phyloP scores from a whole-genome alignment of 23 tunicate genomes.

The Halocynthia aurantium region DNA sequence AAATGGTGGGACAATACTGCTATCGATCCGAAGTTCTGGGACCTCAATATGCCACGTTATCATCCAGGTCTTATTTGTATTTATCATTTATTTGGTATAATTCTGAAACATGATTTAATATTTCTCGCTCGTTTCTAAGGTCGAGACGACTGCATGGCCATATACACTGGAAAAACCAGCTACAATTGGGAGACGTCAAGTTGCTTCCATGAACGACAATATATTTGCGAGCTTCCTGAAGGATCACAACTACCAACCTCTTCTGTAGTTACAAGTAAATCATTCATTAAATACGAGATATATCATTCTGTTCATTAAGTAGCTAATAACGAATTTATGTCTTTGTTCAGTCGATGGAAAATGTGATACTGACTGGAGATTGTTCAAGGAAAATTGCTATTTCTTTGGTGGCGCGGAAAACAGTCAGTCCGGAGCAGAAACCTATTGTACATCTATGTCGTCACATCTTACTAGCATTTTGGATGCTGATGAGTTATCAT shows the following conservation, averaged over 20 bases:
- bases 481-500: constrained; percentile 51
- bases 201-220: constrained; percentile 67
- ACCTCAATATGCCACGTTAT: constrained; percentile 33
- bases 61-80: constrained; percentile 2
- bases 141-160: constrained; percentile 64
- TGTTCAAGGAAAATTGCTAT: constrained; percentile 47
- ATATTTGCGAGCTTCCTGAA: constrained; percentile 69
- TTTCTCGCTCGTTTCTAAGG: constrained; percentile 10
- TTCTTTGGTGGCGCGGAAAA: constrained; percentile 30
- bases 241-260: constrained; percentile 57
- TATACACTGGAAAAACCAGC: constrained; percentile 65
- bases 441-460: constrained; percentile 29
- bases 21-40: constrained; percentile 42
- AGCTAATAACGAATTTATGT: background rate
- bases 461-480: constrained; percentile 52
- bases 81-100: too few relatives aligned
- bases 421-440: constrained; percentile 37
- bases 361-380: constrained; percentile 71
- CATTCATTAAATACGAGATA: background rate
- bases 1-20: constrained; percentile 65
- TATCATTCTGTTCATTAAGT: background rate
- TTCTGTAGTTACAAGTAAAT: constrained; percentile 39
- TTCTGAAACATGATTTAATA: constrained; percentile 4
- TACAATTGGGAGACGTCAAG: constrained; percentile 81
- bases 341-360: constrained; percentile 53